Conservation (phyloP, 2,113 vertebrate genomes). For the Petromus typicus region DNA sequence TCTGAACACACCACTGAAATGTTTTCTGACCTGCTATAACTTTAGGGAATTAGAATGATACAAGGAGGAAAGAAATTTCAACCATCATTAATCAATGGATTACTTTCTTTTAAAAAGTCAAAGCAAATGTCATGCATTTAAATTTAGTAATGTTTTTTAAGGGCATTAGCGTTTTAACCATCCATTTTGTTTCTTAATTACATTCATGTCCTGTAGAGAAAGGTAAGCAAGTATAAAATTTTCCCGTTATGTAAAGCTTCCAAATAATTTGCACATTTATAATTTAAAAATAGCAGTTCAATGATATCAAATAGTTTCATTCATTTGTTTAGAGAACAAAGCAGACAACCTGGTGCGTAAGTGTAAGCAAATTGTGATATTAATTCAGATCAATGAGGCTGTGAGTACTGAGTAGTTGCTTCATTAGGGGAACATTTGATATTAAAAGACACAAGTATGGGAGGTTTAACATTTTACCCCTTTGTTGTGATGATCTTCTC, state of each 20-base stretch:
- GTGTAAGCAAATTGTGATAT: neutral
- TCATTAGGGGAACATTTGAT: neutral
- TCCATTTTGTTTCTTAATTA: neutral
- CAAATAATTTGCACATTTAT: neutral
- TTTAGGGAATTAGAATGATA: conserved; percentile 52
- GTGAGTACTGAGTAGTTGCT: accelerated
- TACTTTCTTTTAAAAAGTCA: conserved; percentile 55
- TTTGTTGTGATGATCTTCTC: neutral
- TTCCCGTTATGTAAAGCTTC: neutral
- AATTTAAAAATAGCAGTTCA: neutral
- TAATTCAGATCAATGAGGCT: neutral
- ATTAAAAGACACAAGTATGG: neutral
- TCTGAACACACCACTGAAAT: conserved; percentile 26
- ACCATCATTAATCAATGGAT: conserved; percentile 65
- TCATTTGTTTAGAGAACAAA: neutral
- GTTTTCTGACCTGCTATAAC: conserved; percentile 62
- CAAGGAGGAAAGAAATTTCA: conserved; percentile 53
- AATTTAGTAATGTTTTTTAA: conserved; percentile 22
- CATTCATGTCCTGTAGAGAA: neutral
- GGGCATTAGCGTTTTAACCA: conserved; percentile 3
- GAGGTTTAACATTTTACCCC: neutral
- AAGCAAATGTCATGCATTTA: conserved; percentile 54
- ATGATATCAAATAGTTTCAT: neutral
- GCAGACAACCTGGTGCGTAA: neutral
- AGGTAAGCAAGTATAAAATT: neutral